Evolutionary conservation across 1,140 invertebrate species (phyloP).

Genomic region (Orchesella cincta): DNA sequence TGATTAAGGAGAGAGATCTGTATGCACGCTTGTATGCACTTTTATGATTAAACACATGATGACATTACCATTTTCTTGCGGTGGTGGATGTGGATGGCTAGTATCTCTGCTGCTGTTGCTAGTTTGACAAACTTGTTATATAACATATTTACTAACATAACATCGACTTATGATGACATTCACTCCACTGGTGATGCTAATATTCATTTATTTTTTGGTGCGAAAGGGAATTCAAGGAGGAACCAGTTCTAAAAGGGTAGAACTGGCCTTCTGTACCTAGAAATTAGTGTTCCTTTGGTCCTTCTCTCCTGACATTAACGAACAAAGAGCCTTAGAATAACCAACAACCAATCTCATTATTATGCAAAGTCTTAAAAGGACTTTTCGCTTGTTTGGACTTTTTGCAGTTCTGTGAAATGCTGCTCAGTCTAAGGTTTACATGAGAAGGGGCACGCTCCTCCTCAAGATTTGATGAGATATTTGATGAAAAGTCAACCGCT

Average conservation of each 20-base stretch:
- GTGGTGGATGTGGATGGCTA: too few species aligned
- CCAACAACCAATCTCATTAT: neutral
- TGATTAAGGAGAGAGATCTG: too few species aligned
- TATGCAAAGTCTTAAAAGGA: neutral
- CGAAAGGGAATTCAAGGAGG: constrained; percentile 4
- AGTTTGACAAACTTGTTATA: too few species aligned
- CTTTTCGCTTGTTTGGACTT: neutral
- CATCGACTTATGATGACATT: too few species aligned
- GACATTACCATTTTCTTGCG: too few species aligned
- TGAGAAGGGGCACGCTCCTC: neutral
- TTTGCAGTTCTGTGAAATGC: neutral
- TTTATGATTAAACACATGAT: too few species aligned
- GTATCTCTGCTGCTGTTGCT: too few species aligned
- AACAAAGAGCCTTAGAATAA: neutral
- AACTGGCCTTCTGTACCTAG: constrained; percentile 13
- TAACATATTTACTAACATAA: too few species aligned
- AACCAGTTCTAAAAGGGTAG: constrained; percentile 18
- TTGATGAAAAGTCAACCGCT: neutral
- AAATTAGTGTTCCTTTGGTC: constrained; percentile 9
- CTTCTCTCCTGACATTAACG: neutral
- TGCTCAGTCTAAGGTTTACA: neutral
- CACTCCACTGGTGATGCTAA: too few species aligned
- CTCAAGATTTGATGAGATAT: neutral
- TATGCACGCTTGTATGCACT: neutral
- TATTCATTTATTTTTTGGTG: neutral